Percentiles rank a stretch among this genome's conserved stretches.
phyloP scores from a whole-genome alignment of 2,113 vertebrate species.

The Lagenorhynchus albirostris region DNA sequence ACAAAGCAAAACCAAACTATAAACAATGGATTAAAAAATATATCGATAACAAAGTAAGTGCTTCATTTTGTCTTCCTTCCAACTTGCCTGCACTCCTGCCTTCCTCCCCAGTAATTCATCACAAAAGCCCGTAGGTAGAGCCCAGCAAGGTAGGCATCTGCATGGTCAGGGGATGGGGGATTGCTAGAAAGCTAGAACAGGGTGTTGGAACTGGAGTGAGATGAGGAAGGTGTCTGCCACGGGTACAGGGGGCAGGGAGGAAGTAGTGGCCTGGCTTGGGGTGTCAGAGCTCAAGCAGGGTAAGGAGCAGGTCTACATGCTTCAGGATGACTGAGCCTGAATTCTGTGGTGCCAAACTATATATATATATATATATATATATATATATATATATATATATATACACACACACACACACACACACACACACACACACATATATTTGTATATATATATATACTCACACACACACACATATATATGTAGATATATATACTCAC shows the following conservation, averaged over 20 bases:
- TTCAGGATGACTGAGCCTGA: neutral
- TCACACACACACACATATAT: too few relatives aligned
- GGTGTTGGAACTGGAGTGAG: neutral
- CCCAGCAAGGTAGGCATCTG: neutral
- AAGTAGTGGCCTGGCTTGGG: neutral
- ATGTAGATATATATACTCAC: too few relatives aligned
- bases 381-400: neutral
- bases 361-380: too few relatives aligned
- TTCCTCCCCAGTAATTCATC: neutral
- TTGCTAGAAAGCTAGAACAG: neutral
- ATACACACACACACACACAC: too few relatives aligned
- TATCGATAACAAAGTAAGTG: neutral
- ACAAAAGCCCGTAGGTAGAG: neutral
- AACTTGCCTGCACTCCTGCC: neutral
- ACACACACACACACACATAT: too few relatives aligned
- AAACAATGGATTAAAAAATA: neutral
- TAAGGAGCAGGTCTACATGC: neutral
- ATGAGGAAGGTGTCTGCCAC: neutral
- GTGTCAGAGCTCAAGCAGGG: neutral
- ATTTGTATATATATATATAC: too few relatives aligned
- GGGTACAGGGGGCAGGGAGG: neutral
- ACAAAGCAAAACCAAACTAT: neutral
- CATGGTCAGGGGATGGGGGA: neutral
- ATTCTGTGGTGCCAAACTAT: neutral
- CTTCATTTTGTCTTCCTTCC: neutral